Evolutionary conservation across 2,113 vertebrate genomes (phyloP), one percentile per base, ranked within the genome.

Genomic region (Protomyctophum bolini): DNA sequence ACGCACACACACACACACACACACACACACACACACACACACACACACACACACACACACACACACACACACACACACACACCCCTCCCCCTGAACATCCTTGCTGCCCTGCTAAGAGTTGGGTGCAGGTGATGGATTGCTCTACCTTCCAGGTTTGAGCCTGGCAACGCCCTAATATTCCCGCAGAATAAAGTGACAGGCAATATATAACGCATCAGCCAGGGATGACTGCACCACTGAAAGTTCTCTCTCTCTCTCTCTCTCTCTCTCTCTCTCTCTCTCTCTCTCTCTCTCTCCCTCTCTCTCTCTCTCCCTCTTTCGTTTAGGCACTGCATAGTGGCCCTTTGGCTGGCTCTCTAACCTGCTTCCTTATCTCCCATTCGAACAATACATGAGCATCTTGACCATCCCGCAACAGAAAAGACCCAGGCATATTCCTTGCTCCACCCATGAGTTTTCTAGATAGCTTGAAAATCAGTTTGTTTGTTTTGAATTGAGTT

Each of bases 121-220:
- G 33, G 33, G 33, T 62, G 70, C 83, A 82, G 74, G 86, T 93
- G 92, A 93, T 93, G 89, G 91, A 93, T 93, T 91, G 89, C 88
- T 83, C 58, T 89, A 84, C 90, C 89, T 85, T 91, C 87, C 84
- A 90, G 87, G 84, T 90, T 90, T 89, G 90, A 89, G 89, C 86
- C 87, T 81, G 81, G 91, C 87, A 89, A 90, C 89, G 83, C 88
- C 91, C 89, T 89, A 93, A 92, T 92, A 91, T 93, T 91, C 88
- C 86, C 58, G 77, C 76, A 76, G 89, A 88, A 91, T 89, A 87
- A 90, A 90, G 89, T 93, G 91, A 91, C 91, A 92, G 92, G 90
- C 83, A 89, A 91, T 93, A 89, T 91, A 93, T 91, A 92, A 89
- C 85, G 69, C 87, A 92, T 93, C 92, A 92, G 90, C 89, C 91